phyloP scores from a whole-genome alignment of 2,113 vertebrate species.

The Argyrosomus japonicus region DNA sequence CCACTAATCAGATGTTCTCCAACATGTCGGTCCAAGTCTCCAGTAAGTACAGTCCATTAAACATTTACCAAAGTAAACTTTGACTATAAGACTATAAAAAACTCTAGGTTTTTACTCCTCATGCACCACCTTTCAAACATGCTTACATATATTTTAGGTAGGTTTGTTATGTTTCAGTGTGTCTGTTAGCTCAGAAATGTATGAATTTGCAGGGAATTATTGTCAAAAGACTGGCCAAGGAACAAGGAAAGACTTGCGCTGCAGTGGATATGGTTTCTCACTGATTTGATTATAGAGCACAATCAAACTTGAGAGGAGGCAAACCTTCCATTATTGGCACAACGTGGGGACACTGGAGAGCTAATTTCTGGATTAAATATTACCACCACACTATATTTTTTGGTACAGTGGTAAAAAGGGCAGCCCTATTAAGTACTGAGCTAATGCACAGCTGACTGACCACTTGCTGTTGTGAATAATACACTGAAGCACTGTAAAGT shows the following conservation, averaged over 20 bases:
- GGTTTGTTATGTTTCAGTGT: not conserved
- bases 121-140: not conserved
- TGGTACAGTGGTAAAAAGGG: conserved; percentile 10
- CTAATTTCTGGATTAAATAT: conserved; percentile 9
- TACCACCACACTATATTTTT: not conserved
- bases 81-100: not conserved
- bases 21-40: no score
- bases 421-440: conserved; percentile 21
- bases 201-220: not conserved
- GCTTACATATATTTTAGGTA: not conserved
- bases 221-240: not conserved
- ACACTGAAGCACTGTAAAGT: conserved; percentile 13
- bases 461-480: conserved; percentile 20
- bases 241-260: not conserved
- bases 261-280: not conserved
- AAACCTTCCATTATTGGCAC: conserved; percentile 15
- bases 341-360: conserved; percentile 2
- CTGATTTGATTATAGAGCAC: conserved; percentile 21
- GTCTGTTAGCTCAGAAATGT: not conserved
- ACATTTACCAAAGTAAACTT: not conserved
- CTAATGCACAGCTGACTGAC: conserved; percentile 31
- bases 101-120: not conserved
- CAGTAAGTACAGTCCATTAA: no score
- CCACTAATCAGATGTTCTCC: no score
- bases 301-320: conserved; percentile 22